phyloP scores from a whole-genome alignment of 1,140 invertebrate species.

The Brachionus manjavacas region DNA sequence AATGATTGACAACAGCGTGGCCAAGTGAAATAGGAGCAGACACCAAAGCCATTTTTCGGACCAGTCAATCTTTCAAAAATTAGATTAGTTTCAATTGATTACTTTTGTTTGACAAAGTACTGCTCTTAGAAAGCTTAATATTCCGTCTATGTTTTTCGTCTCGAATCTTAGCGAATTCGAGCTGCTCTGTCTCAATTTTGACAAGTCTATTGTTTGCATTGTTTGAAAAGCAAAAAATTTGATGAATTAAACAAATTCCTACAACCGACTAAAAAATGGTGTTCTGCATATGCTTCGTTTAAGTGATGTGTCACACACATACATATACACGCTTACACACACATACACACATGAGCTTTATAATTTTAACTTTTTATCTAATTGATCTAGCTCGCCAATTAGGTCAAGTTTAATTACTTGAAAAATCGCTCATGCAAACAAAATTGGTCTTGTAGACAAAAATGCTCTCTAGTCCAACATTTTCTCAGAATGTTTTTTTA shows the following conservation, averaged over 20 bases:
- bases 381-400: background rate
- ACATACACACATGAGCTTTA: background rate
- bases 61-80: constrained; percentile 31
- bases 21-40: constrained; percentile 3
- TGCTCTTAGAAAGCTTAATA: background rate
- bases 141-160: background rate
- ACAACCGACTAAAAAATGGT: background rate
- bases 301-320: background rate
- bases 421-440: background rate
- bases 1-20: background rate
- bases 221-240: background rate
- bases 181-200: background rate
- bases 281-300: background rate
- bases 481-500: background rate
- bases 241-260: too few species aligned
- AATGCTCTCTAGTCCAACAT: too few species aligned
- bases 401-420: background rate
- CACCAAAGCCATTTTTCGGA: constrained; percentile 20
- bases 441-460: background rate
- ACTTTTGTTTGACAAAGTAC: background rate
- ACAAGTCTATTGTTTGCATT: constrained; percentile 8
- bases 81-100: background rate
- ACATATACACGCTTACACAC: background rate
- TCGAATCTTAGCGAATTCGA: background rate
- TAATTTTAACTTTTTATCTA: constrained; percentile 11